Conservation (phyloP, 2,888 invertebrate species). For the Lepidochitona cinerea region DNA sequence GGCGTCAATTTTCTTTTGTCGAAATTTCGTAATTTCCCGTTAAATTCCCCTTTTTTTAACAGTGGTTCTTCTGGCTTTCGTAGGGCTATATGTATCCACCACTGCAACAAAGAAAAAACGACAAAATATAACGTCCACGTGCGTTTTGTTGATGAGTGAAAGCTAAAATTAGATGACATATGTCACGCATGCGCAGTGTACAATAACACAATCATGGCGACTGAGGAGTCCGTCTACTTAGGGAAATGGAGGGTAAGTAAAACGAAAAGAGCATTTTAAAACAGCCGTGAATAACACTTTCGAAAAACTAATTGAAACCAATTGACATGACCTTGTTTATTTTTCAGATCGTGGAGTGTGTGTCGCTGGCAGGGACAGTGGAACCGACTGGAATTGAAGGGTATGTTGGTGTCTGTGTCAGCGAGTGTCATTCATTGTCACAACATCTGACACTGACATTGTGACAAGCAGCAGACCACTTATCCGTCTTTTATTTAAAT, state of each 20-base stretch:
- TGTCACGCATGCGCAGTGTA: conserved; percentile 41
- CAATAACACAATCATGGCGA: conserved; percentile 44
- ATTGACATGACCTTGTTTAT: conserved; percentile 71
- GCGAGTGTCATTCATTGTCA: no score
- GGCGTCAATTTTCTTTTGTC: no score
- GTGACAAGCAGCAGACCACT: not conserved
- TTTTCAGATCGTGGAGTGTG: conserved; percentile 73
- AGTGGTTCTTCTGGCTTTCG: no score
- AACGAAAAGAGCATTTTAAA: not conserved
- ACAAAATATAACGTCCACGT: not conserved
- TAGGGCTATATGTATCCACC: no score
- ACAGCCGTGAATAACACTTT: conserved; percentile 76
- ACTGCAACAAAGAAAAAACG: no score
- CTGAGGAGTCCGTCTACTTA: conserved; percentile 52
- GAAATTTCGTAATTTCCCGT: no score
- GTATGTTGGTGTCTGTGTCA: no score
- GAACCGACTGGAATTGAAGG: conserved; percentile 74
- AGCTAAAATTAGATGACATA: not conserved
- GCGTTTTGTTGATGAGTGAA: not conserved
- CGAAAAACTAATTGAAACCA: no score
- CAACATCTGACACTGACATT: not conserved
- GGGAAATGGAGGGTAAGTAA: conserved; percentile 64
- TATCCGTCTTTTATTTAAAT: no score
- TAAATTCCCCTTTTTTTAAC: no score
- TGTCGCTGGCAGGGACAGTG: conserved; percentile 71